Conservation (phyloP, 2,113 vertebrate genomes). For the Variabilichromis moorii region DNA sequence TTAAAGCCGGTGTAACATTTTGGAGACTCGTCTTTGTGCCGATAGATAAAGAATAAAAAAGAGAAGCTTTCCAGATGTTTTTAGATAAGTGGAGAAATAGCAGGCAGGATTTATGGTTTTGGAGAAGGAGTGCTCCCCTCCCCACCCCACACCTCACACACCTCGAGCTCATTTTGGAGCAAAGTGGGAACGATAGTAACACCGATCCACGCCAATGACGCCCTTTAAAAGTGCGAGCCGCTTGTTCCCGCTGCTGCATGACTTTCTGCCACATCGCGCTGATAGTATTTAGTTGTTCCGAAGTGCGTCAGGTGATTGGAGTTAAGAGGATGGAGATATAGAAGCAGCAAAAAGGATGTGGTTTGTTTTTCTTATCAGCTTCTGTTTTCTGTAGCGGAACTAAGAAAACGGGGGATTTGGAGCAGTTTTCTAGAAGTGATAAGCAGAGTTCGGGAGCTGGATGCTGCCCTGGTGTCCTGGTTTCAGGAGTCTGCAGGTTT, state of each 20-base stretch:
- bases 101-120: background rate
- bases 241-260: background rate
- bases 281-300: background rate
- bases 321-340: background rate
- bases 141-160: background rate
- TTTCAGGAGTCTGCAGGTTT: background rate
- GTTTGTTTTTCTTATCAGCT: background rate
- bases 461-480: background rate
- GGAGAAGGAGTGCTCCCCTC: background rate
- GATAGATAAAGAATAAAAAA: background rate
- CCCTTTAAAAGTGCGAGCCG: background rate
- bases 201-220: background rate
- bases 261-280: background rate
- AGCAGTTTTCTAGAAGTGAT: background rate
- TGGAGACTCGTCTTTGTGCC: background rate
- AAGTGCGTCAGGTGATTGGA: background rate
- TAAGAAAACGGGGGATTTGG: background rate
- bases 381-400: background rate
- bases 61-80: background rate
- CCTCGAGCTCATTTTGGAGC: background rate
- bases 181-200: background rate
- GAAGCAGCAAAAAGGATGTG: background rate
- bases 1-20: background rate
- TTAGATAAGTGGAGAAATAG: background rate
- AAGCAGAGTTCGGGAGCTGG: background rate